phyloP scores from a whole-genome alignment of 2,113 vertebrate species.

The Mormyrus lacerda region DNA sequence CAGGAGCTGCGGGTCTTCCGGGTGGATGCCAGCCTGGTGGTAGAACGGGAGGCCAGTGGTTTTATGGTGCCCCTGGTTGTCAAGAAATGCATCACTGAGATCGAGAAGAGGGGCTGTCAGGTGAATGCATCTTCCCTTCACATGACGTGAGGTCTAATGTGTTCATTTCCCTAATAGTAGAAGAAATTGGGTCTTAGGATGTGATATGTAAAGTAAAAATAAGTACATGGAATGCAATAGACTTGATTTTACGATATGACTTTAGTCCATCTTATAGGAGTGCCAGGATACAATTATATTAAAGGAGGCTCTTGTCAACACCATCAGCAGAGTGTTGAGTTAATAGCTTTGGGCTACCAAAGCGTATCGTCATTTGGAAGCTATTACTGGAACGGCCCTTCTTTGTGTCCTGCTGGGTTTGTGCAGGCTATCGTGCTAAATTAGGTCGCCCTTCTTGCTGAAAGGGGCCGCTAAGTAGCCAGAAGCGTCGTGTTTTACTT shows the following conservation, averaged over 20 bases:
- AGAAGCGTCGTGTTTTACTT: neutral
- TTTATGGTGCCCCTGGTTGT: conserved; percentile 85
- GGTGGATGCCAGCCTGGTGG: conserved; percentile 79
- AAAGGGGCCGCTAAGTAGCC: neutral
- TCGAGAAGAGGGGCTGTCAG: conserved; percentile 96
- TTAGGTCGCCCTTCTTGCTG: neutral
- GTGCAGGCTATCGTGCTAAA: neutral
- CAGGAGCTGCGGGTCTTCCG: conserved; percentile 79
- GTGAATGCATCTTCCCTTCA: conserved; percentile 52
- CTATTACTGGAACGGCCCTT: neutral
- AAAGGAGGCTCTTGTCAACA: neutral
- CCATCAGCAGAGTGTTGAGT: neutral
- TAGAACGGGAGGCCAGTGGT: conserved; percentile 80
- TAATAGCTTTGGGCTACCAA: neutral
- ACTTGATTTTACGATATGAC: neutral
- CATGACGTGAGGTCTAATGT: neutral
- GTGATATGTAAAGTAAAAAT: neutral
- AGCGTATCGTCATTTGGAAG: neutral
- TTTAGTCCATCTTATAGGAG: neutral
- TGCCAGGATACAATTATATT: neutral
- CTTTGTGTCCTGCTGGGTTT: neutral
- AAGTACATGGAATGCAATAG: neutral
- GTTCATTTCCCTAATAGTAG: neutral
- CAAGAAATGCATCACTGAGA: conserved; percentile 88
- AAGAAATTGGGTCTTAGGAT: neutral